Conservation (phyloP, 2,888 invertebrate species). For the Beris chalybata region DNA sequence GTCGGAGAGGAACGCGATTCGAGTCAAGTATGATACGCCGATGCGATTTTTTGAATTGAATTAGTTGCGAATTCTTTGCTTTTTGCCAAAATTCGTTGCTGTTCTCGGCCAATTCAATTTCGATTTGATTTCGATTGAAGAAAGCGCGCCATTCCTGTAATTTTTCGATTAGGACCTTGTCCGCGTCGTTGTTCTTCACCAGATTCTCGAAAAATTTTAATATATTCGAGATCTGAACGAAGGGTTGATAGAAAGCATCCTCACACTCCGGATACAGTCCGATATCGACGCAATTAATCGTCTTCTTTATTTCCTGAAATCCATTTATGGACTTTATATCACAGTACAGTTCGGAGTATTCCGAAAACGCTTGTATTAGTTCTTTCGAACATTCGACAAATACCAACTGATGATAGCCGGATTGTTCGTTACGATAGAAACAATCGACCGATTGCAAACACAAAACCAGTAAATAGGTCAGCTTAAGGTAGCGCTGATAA, state of each 20-base stretch:
- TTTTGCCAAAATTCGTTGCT: conserved; percentile 53
- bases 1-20: conserved; percentile 67
- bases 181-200: conserved; percentile 42
- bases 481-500: conserved; percentile 68
- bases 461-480: conserved; percentile 68
- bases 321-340: conserved; percentile 74
- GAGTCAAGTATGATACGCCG: conserved; percentile 80
- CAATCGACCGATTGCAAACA: conserved; percentile 71
- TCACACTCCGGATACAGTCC: conserved; percentile 43
- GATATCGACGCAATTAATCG: conserved; percentile 60
- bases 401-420: conserved; percentile 66
- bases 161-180: conserved; percentile 46
- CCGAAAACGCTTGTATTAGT: conserved; percentile 69
- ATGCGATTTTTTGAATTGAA: conserved; percentile 60
- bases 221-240: conserved; percentile 48
- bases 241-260: conserved; percentile 50
- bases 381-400: conserved; percentile 72
- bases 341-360: conserved; percentile 71
- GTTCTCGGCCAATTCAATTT: conserved; percentile 51
- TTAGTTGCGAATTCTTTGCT: conserved; percentile 51
- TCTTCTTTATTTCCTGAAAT: conserved; percentile 28
- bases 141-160: conserved; percentile 48
- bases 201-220: conserved; percentile 49
- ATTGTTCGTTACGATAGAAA: conserved; percentile 66
- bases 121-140: conserved; percentile 46